Base-by-base conservation (phyloP, 2,888 invertebrate genomes). In the Euspilapteryx auroguttella region DNA sequence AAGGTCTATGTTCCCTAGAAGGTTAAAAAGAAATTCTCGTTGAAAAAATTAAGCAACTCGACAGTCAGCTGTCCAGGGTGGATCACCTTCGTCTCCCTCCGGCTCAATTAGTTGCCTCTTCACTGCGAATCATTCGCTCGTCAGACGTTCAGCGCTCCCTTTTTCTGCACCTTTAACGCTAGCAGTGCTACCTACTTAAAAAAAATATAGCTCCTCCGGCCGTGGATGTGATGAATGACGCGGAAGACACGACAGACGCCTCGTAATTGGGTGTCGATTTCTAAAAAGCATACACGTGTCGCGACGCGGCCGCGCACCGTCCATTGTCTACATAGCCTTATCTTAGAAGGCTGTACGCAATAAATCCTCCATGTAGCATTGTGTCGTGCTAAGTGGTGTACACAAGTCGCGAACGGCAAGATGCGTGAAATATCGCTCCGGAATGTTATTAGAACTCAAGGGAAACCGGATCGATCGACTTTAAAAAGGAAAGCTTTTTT, bases 241-340 rank as follows among this genome's bases (percentile, higher is more conserved):
- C 40, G 36, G 37, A 17, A 17, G 17, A n/a, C n/a, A 39, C 47
- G 54, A 48, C 57, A 48, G 50, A 47, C 40, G 44, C 45, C 47
- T 49, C 54, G 61, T 71, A 71, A 75, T 71, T 69, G 66, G 66
- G 59, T 64, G 65, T 64, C 63, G 61, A 64, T 63, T 65, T 55
- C 56, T 59, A 47, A 66, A 71, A 65, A 71, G 73, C 73, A 69
- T 65, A 71, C 69, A 69, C 71, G 51, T 71, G 73, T 69, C 44
- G 41, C 49, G 50, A 59, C 62, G 41, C 49, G 50, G 59, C 62
- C 59, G 49, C 62, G 61, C 63, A 57, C 55, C 42, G 24, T 28
- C 63, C 52, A 68, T 71, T 73, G 73, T 71, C 69, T 66, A 55
- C 47, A 17, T 49, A 53, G 55, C 63, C 66, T 68, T 69, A 68